Evolutionary conservation across 2,797 vertebrate genomes (phyloP).

Genomic region (Aldrovandia affinis): DNA sequence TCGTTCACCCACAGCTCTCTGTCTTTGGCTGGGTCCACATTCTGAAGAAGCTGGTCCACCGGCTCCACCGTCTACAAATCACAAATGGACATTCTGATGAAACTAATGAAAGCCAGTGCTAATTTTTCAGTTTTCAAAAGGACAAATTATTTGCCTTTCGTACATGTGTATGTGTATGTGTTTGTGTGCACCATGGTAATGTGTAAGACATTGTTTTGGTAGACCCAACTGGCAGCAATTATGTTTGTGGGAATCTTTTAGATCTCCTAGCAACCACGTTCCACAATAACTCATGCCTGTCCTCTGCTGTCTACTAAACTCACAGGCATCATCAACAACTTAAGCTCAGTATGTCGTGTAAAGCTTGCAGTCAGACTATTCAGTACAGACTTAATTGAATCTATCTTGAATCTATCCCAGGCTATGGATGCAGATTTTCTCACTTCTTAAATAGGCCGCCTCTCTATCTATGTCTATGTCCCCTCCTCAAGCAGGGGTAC

Average conservation of each 20-base stretch:
- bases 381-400: neutral
- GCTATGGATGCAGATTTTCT: neutral
- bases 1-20: slow-evolving; percentile 95
- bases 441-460: neutral
- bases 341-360: neutral
- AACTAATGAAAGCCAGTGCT: neutral
- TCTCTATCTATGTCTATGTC: neutral
- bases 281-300: neutral
- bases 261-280: neutral
- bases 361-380: neutral
- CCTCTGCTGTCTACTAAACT: neutral
- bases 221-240: neutral
- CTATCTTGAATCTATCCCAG: neutral
- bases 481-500: neutral
- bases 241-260: neutral
- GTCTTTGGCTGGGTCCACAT: slow-evolving; percentile 91
- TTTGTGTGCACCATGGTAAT: neutral
- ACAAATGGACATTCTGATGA: slow-evolving; percentile 10
- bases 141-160: no score
- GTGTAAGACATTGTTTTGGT: neutral
- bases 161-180: neutral
- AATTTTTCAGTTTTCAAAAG: neutral
- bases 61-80: slow-evolving; percentile 88
- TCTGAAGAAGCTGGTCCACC: slow-evolving; percentile 93
- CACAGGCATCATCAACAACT: slow-evolving; percentile 7